These are phyloP conservation scores for Xerus rutilus DNA, from an alignment of 2,797 vertebrate species.

Conservation along the genomic window DNA sequence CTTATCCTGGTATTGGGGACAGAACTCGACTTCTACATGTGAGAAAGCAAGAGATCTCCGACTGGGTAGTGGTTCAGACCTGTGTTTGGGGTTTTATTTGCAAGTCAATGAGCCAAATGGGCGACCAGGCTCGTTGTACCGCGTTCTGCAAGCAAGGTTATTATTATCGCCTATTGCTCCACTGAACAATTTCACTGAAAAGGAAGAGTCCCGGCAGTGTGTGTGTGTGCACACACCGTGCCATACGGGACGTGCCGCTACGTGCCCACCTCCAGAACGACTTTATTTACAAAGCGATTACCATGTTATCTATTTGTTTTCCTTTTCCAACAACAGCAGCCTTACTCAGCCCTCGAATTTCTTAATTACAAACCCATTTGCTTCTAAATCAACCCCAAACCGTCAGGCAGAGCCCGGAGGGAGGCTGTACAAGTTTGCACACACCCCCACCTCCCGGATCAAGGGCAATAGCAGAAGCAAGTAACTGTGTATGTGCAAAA, in stretches of 20 bases:
- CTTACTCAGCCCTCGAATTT: conserved; percentile 77
- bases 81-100: conserved; percentile 71
- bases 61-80: conserved; percentile 53
- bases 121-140: conserved; percentile 55
- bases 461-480: conserved; percentile 80
- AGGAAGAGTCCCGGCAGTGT: conserved; percentile 68
- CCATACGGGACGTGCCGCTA: conserved; percentile 75
- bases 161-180: conserved; percentile 76
- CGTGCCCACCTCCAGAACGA: conserved; percentile 76
- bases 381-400: conserved; percentile 81
- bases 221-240: conserved; percentile 3
- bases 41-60: conserved; percentile 54
- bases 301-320: conserved; percentile 74
- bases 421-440: conserved; percentile 83
- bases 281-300: conserved; percentile 76
- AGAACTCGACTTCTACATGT: conserved; percentile 32
- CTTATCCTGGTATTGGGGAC: conserved; percentile 18
- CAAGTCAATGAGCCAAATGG: conserved; percentile 80
- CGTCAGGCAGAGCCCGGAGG: conserved; percentile 77
- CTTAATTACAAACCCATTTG: conserved; percentile 79
- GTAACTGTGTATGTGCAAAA: conserved; percentile 86
- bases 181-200: conserved; percentile 79
- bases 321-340: conserved; percentile 75
- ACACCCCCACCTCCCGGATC: conserved; percentile 78
- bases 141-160: conserved; percentile 73